Evolutionary conservation across 2,797 vertebrate species (phyloP).

Genomic region (Sandelia bainsii): DNA sequence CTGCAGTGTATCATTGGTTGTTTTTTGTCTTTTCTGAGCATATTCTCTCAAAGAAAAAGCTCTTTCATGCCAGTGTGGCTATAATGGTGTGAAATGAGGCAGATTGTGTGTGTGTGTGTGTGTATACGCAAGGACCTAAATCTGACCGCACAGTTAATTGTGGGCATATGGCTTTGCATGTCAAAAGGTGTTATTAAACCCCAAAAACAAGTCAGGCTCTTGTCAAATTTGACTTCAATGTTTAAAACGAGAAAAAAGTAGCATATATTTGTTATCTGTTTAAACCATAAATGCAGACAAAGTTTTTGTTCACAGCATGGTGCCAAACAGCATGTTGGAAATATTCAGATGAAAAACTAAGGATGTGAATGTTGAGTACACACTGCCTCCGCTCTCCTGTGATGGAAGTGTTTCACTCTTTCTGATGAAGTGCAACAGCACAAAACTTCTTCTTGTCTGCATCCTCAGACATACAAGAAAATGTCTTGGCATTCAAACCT

Average conservation of each 20-base stretch:
- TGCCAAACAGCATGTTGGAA: conserved; percentile 37
- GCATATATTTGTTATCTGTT: conserved; percentile 59
- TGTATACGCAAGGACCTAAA: background rate
- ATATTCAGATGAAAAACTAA: conserved; percentile 52
- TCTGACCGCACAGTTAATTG: background rate
- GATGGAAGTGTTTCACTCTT: conserved; percentile 31
- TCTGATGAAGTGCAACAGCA: conserved; percentile 4
- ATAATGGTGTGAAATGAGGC: background rate
- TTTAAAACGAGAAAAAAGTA: conserved; percentile 34
- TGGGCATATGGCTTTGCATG: background rate
- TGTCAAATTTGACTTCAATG: conserved; percentile 29
- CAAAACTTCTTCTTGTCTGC: conserved; percentile 25
- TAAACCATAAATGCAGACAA: conserved; percentile 37
- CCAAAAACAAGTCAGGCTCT: conserved; percentile 9
- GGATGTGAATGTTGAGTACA: conserved; percentile 36
- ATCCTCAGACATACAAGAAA: background rate
- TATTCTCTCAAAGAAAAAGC: conserved; percentile 8
- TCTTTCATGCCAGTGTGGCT: background rate
- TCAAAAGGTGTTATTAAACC: conserved; percentile 7
- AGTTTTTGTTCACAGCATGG: conserved; percentile 16
- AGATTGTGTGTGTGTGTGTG: background rate
- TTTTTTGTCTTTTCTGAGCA: background rate
- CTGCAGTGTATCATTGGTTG: background rate
- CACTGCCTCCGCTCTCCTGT: conserved; percentile 14
- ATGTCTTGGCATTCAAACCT: conserved; percentile 41